A percentile compares a stretch with the other conserved stretches of the same genome.
phyloP scores from a whole-genome alignment of 2,797 vertebrate genomes.

The Malurus splendens region DNA sequence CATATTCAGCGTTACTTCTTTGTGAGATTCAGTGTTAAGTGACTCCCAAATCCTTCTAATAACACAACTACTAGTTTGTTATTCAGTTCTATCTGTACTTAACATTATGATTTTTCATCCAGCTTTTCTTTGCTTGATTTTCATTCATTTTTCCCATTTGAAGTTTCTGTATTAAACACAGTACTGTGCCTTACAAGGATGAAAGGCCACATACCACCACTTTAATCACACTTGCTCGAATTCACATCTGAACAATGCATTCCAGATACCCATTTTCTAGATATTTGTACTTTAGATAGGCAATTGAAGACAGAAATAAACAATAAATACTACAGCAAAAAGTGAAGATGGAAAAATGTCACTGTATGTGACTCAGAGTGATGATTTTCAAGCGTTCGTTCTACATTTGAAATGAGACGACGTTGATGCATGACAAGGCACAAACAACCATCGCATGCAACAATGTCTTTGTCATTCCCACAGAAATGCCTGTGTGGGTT shows the following conservation, averaged over 20 bases:
- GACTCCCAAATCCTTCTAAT: background rate
- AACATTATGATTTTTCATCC: background rate
- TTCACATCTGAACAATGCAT: background rate
- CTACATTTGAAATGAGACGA: slow-evolving; percentile 51
- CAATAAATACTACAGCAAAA: background rate
- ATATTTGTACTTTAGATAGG: background rate
- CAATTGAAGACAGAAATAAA: background rate
- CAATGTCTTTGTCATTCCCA: slow-evolving; percentile 34
- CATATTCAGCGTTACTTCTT: background rate
- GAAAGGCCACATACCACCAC: background rate
- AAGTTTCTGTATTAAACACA: background rate
- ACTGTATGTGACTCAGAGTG: slow-evolving; percentile 58
- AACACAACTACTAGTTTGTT: background rate
- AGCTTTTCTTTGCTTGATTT: background rate
- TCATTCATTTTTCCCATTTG: background rate
- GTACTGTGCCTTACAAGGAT: background rate
- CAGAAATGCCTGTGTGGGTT: slow-evolving; percentile 42
- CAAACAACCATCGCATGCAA: slow-evolving; percentile 41
- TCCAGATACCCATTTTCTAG: background rate
- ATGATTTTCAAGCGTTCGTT: slow-evolving; percentile 56
- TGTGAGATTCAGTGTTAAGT: background rate
- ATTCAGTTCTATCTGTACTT: background rate
- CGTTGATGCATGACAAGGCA: slow-evolving; percentile 30
- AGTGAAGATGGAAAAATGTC: slow-evolving; percentile 46
- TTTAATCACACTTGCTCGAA: background rate